Base-by-base conservation (phyloP, 2,888 invertebrate genomes). In the Xanthostigma xanthostigma region DNA sequence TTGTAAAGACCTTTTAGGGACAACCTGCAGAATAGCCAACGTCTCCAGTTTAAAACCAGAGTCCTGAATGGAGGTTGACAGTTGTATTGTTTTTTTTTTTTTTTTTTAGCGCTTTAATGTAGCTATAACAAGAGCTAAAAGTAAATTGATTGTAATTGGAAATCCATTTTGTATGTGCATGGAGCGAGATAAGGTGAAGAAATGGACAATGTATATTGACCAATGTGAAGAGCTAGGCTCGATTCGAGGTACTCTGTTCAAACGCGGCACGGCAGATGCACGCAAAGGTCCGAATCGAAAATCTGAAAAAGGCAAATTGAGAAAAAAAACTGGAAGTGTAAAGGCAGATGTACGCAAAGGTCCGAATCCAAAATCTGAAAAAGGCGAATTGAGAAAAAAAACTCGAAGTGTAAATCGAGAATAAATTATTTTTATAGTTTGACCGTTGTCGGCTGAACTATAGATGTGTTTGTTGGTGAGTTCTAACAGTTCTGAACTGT, bases 81-180 rank as follows among this genome's bases (percentile, higher is more conserved):
- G 41, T 39, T 36, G 36, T 42, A 27, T 49, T 14, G 46, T 14
- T n/a, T n/a, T n/a, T n/a, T n/a, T n/a, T n/a, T n/a, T 48, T 57
- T 53, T 53, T 49, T 69, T 73, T 8, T 69, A 81, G 72, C 68
- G 84, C 47, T 83, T 85, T 63, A 87, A 87, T 64, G 86, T 87
- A 2, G 78, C 84, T 0, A 57, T 86, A 8, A 84, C 84, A 0
- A 67, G 86, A 49, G 84, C 85, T 0, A 79, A 78, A 62, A 73
- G 78, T n/a, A 73, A 85, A 51, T 63, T 81, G n/a, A 76, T 86
- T 34, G 67, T 81, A 3, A 59, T 67, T 64, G 81, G 64, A 61
- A 80, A 70, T 69, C 79, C 61, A 38, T 54, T 63, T 1, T 69
- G 71, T 11, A 59, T 74, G 27, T 27, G 1, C 5, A 27, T 27